Conservation (phyloP, 2,888 invertebrate species). For the Ophion costatus region DNA sequence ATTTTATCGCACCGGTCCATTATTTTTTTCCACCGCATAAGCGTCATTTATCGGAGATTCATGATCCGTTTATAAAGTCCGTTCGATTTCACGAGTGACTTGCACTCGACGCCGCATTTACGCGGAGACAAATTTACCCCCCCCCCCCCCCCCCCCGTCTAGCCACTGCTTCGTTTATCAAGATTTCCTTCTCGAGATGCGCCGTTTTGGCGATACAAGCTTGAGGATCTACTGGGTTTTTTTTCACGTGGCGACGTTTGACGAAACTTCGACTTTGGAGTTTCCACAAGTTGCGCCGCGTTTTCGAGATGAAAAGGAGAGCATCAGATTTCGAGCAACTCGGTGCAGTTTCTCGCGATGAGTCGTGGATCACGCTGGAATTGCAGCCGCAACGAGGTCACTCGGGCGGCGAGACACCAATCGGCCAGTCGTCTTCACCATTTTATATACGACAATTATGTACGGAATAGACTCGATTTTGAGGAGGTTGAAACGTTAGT, state of each 20-base stretch:
- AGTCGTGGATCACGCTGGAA: not conserved
- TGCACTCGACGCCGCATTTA: slow-evolving; percentile 6
- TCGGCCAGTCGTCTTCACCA: too few species aligned
- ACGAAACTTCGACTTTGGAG: not conserved
- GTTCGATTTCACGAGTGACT: slow-evolving; percentile 37
- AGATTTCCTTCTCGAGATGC: too few species aligned
- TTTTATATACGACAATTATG: too few species aligned
- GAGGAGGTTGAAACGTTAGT: too few species aligned
- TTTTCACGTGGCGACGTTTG: not conserved
- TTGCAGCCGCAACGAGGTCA: not conserved
- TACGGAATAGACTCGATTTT: too few species aligned
- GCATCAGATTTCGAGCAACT: too few species aligned
- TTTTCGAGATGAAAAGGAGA: not conserved
- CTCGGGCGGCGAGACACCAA: too few species aligned
- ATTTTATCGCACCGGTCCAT: slow-evolving; percentile 34
- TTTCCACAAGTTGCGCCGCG: not conserved
- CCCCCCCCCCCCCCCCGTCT: too few species aligned
- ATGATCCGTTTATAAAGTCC: slow-evolving; percentile 38
- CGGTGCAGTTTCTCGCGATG: not conserved
- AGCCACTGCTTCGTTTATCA: too few species aligned
- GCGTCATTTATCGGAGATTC: slow-evolving; percentile 46
- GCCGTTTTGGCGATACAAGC: too few species aligned
- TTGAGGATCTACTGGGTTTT: not conserved
- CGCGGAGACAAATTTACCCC: not conserved
- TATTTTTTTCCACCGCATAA: slow-evolving; percentile 7